Base-by-base conservation (phyloP, 2,888 invertebrate genomes). In the Anthoptus insignis region DNA sequence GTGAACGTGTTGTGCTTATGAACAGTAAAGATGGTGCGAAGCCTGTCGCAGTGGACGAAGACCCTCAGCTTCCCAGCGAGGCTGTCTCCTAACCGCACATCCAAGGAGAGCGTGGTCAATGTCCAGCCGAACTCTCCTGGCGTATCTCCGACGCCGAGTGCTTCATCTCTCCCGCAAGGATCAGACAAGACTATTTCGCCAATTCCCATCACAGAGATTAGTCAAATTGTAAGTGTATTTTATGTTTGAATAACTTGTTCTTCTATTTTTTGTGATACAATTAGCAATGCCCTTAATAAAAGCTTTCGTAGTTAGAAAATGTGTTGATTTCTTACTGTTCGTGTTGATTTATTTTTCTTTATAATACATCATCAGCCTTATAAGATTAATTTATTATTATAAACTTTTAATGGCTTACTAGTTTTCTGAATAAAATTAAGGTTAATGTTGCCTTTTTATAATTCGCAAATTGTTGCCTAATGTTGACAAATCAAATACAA, bases 31-130 rank as follows among this genome's bases (percentile, higher is more conserved):
- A 97, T 97, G 97, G 97, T 97, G 89, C 97, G 97, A 78, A 97
- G 97, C 93, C 93, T 97, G 82, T 96, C 97, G 69, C 97, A 97
- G 94, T 97, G 97, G 97, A 97, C 97, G 90, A 97, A 97, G 94
- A 97, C 97, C 76, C 94, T 97, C 84, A 97, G 97, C 94, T 97
- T 97, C 88, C 97, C 97, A 69, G 96, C 97, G 80, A 94, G 97
- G 88, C 94, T 97, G 82, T 97, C 97, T 67, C 97, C 97, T 14
- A 97, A 97, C 86, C 96, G 97, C 81, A 95, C 95, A 63, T 95
- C 96, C 42, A 97, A 97, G 90, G 97, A 97, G 84, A 94, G 93
- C 88, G 94, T 95, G 71, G 93, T 94, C 65, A 94, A 94, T 81
- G 94, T 94, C 73, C 94, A 94, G 76, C 93, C 94, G 34, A 93